A percentile compares a stretch with the other conserved stretches of the same genome.
Evolutionary conservation across 1,140 invertebrate species (phyloP).

Genomic region (Mesaphorura yosii): DNA sequence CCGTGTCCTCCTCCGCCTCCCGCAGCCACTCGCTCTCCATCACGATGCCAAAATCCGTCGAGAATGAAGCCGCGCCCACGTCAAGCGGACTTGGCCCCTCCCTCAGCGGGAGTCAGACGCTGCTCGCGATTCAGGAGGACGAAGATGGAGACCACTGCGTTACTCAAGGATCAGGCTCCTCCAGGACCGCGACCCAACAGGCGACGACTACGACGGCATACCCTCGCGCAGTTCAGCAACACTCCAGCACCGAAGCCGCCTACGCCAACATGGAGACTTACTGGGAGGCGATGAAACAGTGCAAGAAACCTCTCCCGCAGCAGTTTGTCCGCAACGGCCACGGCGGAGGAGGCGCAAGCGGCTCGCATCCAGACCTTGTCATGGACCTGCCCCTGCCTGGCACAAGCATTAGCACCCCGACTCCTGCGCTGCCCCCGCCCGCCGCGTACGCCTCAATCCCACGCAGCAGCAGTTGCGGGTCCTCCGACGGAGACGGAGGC

Average conservation of each 20-base stretch:
- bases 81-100: background rate
- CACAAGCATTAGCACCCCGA: too few relatives aligned
- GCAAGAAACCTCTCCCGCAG: background rate
- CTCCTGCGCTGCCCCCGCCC: too few relatives aligned
- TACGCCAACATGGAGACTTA: background rate
- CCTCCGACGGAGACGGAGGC: conserved; percentile 6
- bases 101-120: conserved; percentile 22
- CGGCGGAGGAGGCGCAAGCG: too few relatives aligned
- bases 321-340: too few relatives aligned
- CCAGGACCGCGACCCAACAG: conserved; percentile 52
- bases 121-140: too few relatives aligned
- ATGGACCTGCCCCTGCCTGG: conserved; percentile 66
- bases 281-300: background rate
- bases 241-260: background rate
- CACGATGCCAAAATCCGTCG: conserved; percentile 12
- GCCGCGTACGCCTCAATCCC: too few relatives aligned
- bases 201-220: conserved; percentile 9
- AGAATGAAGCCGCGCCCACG: conserved; percentile 11
- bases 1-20: background rate
- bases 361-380: too few relatives aligned
- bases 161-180: too few relatives aligned
- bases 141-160: conserved; percentile 6
- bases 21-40: background rate
- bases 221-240: conserved; percentile 1
- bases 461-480: too few relatives aligned